A percentile compares a stretch with the other conserved stretches of the same genome.
phyloP scores from a whole-genome alignment of 2,113 vertebrate species.

The Laticauda laticaudata region DNA sequence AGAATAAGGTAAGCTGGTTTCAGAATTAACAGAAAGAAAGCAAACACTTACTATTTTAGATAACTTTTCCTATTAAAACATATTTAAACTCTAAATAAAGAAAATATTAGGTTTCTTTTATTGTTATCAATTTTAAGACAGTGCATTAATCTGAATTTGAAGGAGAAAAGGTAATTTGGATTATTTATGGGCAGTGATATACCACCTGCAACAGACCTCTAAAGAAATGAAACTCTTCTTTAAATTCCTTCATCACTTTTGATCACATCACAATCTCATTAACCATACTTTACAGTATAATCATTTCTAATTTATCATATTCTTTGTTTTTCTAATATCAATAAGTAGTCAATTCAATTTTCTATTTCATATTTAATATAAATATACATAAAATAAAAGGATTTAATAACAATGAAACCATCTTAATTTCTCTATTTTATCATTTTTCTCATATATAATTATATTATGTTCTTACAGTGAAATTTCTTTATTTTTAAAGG shows the following conservation, averaged over 20 bases:
- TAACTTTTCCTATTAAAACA: constrained; percentile 18
- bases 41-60: neutral
- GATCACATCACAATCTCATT: no score
- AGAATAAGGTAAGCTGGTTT: constrained; percentile 84
- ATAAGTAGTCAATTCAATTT: no score
- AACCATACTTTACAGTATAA: no score
- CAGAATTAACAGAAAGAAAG: constrained; percentile 26
- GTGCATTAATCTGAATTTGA: neutral
- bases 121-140: neutral
- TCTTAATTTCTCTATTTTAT: no score
- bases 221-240: neutral
- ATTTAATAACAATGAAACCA: no score
- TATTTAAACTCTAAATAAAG: neutral
- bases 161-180: neutral
- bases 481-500: no score
- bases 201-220: neutral
- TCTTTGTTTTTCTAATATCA: no score
- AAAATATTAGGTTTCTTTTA: neutral
- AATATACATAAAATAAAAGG: no score
- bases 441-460: no score
- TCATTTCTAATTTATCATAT: no score
- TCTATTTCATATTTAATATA: no score
- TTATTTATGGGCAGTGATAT: neutral
- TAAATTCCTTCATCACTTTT: neutral
- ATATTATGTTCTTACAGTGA: no score